Conservation (phyloP, 2,888 invertebrate genomes). For the Erannis defoliaria region DNA sequence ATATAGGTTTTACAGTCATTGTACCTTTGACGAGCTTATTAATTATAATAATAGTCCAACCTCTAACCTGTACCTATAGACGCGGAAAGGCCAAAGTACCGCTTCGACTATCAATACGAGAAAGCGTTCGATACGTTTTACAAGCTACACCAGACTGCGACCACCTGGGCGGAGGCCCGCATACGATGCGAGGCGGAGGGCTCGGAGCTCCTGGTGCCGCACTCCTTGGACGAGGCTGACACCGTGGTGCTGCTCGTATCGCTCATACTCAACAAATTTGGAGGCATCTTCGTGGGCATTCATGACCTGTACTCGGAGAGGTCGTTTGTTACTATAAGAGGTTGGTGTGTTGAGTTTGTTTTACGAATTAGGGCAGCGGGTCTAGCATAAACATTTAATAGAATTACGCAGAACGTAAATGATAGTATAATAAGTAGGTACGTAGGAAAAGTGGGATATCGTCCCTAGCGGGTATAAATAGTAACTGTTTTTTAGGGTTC, state of each 20-base stretch:
- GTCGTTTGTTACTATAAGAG: slow-evolving; percentile 59
- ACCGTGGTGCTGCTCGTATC: slow-evolving; percentile 56
- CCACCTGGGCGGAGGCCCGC: slow-evolving; percentile 55
- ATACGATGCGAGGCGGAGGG: slow-evolving; percentile 63
- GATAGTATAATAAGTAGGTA: too few species aligned
- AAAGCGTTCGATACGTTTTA: slow-evolving; percentile 63
- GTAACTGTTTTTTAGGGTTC: too few species aligned
- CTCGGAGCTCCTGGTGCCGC: slow-evolving; percentile 58
- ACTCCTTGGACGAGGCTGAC: slow-evolving; percentile 62
- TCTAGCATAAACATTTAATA: too few species aligned
- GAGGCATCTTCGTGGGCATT: slow-evolving; percentile 61
- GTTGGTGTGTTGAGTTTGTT: slow-evolving; percentile 45
- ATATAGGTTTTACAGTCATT: too few species aligned
- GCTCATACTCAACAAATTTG: slow-evolving; percentile 49
- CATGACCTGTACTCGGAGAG: slow-evolving; percentile 65
- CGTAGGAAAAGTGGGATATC: too few species aligned
- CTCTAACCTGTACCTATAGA: slow-evolving; percentile 16
- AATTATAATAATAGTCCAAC: too few species aligned
- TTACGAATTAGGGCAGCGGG: too few species aligned
- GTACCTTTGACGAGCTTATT: too few species aligned
- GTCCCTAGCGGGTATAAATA: too few species aligned
- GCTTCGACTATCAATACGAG: slow-evolving; percentile 62
- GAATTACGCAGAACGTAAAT: too few species aligned
- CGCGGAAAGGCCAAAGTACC: slow-evolving; percentile 55
- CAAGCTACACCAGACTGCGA: slow-evolving; percentile 56